A percentile compares a stretch with the other conserved stretches of the same genome.
phyloP scores from a whole-genome alignment of 2,888 invertebrate species.

The Molorchus minor region DNA sequence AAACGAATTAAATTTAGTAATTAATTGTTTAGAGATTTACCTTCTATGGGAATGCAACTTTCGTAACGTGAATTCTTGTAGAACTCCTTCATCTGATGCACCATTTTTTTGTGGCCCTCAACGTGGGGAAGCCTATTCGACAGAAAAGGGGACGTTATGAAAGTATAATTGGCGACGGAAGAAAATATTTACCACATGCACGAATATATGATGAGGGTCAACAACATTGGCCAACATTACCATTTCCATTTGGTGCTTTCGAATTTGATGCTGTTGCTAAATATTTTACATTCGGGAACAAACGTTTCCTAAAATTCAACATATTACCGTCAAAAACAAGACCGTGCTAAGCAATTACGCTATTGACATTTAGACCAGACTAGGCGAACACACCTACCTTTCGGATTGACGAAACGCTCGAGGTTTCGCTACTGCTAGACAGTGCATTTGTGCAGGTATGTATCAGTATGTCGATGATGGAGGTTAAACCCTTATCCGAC shows the following conservation, averaged over 20 bases:
- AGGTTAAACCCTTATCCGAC: conserved; percentile 54
- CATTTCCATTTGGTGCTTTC: conserved; percentile 61
- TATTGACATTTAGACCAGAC: no score
- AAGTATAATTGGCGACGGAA: conserved; percentile 1
- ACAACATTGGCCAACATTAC: conserved; percentile 69
- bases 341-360: neutral
- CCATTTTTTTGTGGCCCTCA: conserved; percentile 45
- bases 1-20: no score
- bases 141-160: conserved; percentile 8
- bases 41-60: conserved; percentile 50
- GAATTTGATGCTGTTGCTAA: conserved; percentile 49
- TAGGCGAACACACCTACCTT: conserved; percentile 7
- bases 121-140: conserved; percentile 46
- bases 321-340: neutral
- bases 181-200: conserved; percentile 66
- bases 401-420: conserved; percentile 9
- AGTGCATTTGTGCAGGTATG: conserved; percentile 42
- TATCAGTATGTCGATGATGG: conserved; percentile 61
- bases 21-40: conserved; percentile 38
- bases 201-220: conserved; percentile 73
- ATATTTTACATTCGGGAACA: conserved; percentile 38
- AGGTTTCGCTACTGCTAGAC: conserved; percentile 31
- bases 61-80: conserved; percentile 43
- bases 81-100: conserved; percentile 43
- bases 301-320: conserved; percentile 31